Evolutionary conservation across 2,888 invertebrate species (phyloP).

Genomic region (Drosophila siamana): DNA sequence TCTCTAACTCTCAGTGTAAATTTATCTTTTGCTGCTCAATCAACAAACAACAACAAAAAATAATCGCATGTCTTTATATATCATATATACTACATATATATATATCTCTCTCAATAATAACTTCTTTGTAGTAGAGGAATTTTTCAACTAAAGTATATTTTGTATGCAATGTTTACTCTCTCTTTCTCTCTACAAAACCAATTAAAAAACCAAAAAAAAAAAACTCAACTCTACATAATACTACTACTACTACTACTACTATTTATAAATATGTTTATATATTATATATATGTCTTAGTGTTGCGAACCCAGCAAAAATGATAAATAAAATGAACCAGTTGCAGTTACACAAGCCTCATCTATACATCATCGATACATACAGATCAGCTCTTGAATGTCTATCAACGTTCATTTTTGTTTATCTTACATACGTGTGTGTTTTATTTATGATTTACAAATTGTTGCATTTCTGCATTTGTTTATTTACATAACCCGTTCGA

Average conservation of each 20-base stretch:
- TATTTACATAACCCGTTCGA: conserved; percentile 80
- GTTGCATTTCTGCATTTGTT: conserved; percentile 79
- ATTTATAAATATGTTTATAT: conserved; percentile 18
- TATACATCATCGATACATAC: conserved; percentile 71
- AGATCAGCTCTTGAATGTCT: conserved; percentile 75
- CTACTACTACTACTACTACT: conserved; percentile 9
- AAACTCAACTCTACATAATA: conserved; percentile 18
- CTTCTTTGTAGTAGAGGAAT: conserved; percentile 69
- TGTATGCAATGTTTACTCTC: conserved; percentile 78
- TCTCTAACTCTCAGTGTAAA: conserved; percentile 46
- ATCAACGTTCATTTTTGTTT: conserved; percentile 74
- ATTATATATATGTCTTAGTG: conserved; percentile 58
- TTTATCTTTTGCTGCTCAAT: conserved; percentile 54
- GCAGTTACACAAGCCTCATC: conserved; percentile 75
- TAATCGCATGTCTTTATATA: conserved; percentile 59
- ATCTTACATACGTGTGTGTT: conserved; percentile 77
- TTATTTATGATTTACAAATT: conserved; percentile 79
- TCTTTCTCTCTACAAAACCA: conserved; percentile 65
- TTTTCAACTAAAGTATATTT: conserved; percentile 75
- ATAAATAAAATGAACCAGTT: conserved; percentile 62
- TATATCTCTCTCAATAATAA: conserved; percentile 27
- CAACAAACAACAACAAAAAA: conserved; percentile 34
- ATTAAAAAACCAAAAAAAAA: conserved; percentile 26
- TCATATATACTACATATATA: conserved; percentile 25
- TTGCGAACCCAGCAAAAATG: conserved; percentile 65